Conservation (phyloP, 2,113 vertebrate genomes). For the Actenoides lindsayi region DNA sequence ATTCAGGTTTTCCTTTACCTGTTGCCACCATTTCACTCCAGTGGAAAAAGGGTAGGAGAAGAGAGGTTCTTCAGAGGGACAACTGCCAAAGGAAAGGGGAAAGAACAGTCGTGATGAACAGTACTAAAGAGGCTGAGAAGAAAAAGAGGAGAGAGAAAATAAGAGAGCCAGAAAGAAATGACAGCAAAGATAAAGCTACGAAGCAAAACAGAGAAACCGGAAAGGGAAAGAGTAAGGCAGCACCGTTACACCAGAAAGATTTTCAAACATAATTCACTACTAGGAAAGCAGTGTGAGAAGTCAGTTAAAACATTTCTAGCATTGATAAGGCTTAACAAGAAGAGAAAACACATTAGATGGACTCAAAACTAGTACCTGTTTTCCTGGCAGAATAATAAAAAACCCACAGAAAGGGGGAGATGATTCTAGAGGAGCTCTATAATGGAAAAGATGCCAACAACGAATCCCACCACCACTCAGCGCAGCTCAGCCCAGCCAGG, state of each 20-base stretch:
- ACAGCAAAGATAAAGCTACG: background rate
- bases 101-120: background rate
- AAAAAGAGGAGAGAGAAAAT: background rate
- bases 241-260: background rate
- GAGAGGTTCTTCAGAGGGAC: background rate
- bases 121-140: background rate
- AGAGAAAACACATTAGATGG: background rate
- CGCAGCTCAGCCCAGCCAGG: background rate
- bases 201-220: background rate
- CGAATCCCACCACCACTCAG: background rate
- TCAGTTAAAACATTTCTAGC: background rate
- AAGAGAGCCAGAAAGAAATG: background rate
- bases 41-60: background rate
- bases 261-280: background rate
- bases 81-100: background rate
- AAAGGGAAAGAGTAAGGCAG: background rate
- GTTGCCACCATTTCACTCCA: background rate
- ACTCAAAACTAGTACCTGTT: background rate
- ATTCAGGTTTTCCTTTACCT: background rate
- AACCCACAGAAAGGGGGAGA: fast-evolving
- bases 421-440: background rate
- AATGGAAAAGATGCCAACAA: background rate
- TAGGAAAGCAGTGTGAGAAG: background rate
- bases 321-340: background rate
- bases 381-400: background rate